Percentiles rank a stretch among this genome's conserved stretches.
These are phyloP conservation scores for Sander vitreus DNA, from an alignment of 2,113 vertebrate species.

Conservation along the genomic window DNA sequence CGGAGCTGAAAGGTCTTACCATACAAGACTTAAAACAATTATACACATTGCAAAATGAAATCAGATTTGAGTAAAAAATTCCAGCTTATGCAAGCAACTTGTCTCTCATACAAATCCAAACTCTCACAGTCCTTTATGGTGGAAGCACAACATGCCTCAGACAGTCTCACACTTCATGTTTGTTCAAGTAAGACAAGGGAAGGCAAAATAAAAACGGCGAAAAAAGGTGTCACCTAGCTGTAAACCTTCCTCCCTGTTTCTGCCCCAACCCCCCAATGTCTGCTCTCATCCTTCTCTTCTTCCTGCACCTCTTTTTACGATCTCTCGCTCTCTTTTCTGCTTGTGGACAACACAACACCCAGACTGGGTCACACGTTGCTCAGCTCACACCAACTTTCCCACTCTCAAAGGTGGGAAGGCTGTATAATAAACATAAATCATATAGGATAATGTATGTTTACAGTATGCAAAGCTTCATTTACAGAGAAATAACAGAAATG, in stretches of 20 bases:
- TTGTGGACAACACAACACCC: slow-evolving; percentile 69
- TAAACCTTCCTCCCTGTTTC: slow-evolving; percentile 72
- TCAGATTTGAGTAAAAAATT: slow-evolving; percentile 4
- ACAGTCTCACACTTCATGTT: slow-evolving; percentile 51
- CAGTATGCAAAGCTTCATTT: background rate
- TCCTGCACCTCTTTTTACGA: slow-evolving; percentile 82
- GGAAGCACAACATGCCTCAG: slow-evolving; percentile 18
- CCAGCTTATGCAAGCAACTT: background rate
- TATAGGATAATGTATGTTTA: background rate
- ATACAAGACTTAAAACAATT: slow-evolving; percentile 6
- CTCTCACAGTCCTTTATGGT: slow-evolving; percentile 11
- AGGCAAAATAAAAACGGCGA: slow-evolving; percentile 45
- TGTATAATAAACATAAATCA: background rate
- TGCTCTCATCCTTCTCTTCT: slow-evolving; percentile 69
- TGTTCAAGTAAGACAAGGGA: slow-evolving; percentile 57
- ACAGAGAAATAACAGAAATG: background rate
- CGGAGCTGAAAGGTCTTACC: background rate
- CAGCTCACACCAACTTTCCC: slow-evolving; percentile 56
- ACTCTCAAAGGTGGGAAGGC: slow-evolving; percentile 40
- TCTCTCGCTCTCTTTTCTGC: slow-evolving; percentile 70
- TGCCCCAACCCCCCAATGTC: slow-evolving; percentile 66
- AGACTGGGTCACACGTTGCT: slow-evolving; percentile 62
- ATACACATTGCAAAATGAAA: slow-evolving; percentile 21
- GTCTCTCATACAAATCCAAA: background rate
- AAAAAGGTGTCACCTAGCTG: slow-evolving; percentile 60